phyloP scores from a whole-genome alignment of 2,888 invertebrate species.

The Campaea margaritaria region DNA sequence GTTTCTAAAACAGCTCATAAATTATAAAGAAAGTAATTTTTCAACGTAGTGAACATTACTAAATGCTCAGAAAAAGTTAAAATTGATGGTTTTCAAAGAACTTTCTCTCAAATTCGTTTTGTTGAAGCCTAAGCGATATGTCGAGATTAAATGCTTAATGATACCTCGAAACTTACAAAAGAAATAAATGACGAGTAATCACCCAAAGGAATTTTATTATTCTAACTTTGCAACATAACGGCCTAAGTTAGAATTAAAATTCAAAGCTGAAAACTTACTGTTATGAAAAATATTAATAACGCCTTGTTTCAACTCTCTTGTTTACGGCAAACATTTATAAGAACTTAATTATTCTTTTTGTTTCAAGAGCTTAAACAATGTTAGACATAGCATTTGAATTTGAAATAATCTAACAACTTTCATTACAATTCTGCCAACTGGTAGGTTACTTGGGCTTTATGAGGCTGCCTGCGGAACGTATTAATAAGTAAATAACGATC shows the following conservation, averaged over 20 bases:
- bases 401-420: not conserved
- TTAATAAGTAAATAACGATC: too few relatives aligned
- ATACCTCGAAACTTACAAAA: constrained; percentile 19
- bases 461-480: too few relatives aligned
- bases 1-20: not conserved
- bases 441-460: too few relatives aligned
- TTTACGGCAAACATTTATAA: constrained; percentile 23
- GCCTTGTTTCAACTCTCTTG: constrained; percentile 12
- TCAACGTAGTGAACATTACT: not conserved
- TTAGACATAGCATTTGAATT: not conserved
- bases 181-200: constrained; percentile 27
- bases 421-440: not conserved
- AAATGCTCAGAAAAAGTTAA: constrained; percentile 1
- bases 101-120: constrained; percentile 4
- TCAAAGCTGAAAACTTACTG: constrained; percentile 19
- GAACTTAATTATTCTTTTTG: constrained; percentile 11
- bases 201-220: constrained; percentile 21
- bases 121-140: constrained; percentile 14
- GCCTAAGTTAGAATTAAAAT: constrained; percentile 27
- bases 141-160: constrained; percentile 23
- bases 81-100: constrained; percentile 8
- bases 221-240: constrained; percentile 19
- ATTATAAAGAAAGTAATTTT: not conserved
- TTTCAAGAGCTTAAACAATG: not conserved
- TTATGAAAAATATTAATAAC: constrained; percentile 25